These are phyloP conservation scores for Phoxinus phoxinus DNA, from an alignment of 2,113 vertebrate species.

Conservation along the genomic window DNA sequence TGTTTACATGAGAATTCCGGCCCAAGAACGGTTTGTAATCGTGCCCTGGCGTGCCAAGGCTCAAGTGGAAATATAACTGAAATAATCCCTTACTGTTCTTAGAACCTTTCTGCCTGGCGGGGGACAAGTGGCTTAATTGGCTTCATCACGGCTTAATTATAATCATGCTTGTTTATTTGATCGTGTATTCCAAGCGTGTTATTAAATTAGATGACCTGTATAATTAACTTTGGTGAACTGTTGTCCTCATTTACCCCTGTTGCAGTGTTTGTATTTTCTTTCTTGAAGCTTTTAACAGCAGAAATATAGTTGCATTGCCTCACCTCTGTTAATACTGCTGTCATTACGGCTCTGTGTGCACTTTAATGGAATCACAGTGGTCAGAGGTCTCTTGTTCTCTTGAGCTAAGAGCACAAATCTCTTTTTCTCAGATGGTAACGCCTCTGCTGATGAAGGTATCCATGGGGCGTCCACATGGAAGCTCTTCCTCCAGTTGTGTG, in stretches of 20 bases:
- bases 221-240: conserved; percentile 16
- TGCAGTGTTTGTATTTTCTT: neutral
- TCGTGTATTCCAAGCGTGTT: neutral
- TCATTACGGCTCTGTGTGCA: neutral
- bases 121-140: neutral
- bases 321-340: neutral
- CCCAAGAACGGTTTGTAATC: too few species aligned
- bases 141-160: neutral
- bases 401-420: neutral
- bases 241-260: neutral
- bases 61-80: too few species aligned
- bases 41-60: too few species aligned
- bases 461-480: conserved; percentile 53
- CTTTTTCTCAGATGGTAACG: conserved; percentile 70
- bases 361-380: neutral
- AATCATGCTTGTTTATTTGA: neutral
- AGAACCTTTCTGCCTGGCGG: too few species aligned
- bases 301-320: neutral
- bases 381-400: neutral
- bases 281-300: neutral
- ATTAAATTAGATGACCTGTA: conserved; percentile 14
- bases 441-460: conserved; percentile 83
- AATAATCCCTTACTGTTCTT: too few species aligned
- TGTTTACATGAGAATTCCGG: too few species aligned
- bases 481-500: conserved; percentile 57